phyloP scores from a whole-genome alignment of 2,113 vertebrate genomes.

The Lamprologus sp. region DNA sequence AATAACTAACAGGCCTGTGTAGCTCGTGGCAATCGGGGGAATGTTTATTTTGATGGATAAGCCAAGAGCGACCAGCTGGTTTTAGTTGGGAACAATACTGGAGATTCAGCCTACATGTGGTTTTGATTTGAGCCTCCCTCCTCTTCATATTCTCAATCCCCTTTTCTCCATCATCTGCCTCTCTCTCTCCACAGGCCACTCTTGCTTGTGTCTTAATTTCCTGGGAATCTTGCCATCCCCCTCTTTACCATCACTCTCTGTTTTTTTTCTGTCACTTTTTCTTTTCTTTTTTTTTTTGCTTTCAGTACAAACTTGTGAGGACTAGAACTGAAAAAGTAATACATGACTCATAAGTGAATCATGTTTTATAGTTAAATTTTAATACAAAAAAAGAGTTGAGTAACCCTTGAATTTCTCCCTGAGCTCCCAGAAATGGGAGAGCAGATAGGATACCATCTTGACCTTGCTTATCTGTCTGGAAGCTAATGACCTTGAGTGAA shows the following conservation, averaged over 20 bases:
- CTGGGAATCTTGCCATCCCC: slow-evolving; percentile 24
- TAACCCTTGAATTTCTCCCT: slow-evolving; percentile 26
- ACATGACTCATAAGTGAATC: slow-evolving; percentile 34
- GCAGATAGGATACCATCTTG: not conserved
- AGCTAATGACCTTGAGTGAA: not conserved
- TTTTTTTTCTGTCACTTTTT: not conserved
- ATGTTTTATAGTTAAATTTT: slow-evolving; percentile 40
- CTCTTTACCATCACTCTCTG: not conserved
- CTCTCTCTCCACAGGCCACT: slow-evolving; percentile 30
- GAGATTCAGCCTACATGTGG: slow-evolving; percentile 65
- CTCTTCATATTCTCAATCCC: slow-evolving; percentile 17
- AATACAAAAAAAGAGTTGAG: slow-evolving; percentile 13
- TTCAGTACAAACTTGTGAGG: not conserved
- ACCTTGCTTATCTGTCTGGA: not conserved
- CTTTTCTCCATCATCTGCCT: slow-evolving; percentile 14
- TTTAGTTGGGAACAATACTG: slow-evolving; percentile 71
- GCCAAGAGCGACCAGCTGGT: slow-evolving; percentile 75
- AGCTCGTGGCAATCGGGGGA: slow-evolving; percentile 62
- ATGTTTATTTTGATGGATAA: slow-evolving; percentile 77
- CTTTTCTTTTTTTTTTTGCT: not conserved
- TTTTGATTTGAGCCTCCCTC: slow-evolving; percentile 51
- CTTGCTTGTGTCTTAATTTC: slow-evolving; percentile 47
- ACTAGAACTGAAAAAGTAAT: slow-evolving; percentile 38
- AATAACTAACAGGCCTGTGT: slow-evolving; percentile 64
- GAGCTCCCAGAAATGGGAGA: not conserved